A percentile compares a stretch with the other conserved stretches of the same genome.
These are phyloP conservation scores for Patella vulgata DNA, from an alignment of 1,140 invertebrate genomes.

Conservation along the genomic window DNA sequence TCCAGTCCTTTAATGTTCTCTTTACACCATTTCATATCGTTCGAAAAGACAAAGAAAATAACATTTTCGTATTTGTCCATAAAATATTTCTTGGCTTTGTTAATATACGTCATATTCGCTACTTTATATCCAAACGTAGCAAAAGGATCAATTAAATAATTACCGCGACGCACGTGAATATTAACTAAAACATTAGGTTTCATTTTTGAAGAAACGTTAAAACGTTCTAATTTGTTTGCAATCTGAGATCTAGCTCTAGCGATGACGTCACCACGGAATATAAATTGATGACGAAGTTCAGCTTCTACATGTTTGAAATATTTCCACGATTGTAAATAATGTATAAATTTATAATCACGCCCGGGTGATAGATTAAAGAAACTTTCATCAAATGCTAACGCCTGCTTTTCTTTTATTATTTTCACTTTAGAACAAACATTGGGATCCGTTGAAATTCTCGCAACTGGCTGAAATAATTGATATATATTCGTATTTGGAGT, in stretches of 20 bases:
- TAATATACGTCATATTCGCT: slow-evolving; percentile 9
- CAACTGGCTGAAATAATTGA: no score
- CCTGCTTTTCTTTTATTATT: no score
- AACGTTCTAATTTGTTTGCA: not conserved
- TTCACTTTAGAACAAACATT: no score
- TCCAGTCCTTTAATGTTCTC: slow-evolving; percentile 2
- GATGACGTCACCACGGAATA: slow-evolving; percentile 12
- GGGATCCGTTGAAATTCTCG: no score
- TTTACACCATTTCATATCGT: slow-evolving; percentile 8
- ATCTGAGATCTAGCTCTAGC: slow-evolving; percentile 5
- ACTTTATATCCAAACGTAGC: not conserved
- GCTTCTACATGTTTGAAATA: slow-evolving; percentile 24
- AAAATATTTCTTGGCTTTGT: slow-evolving; percentile 24
- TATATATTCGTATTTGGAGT: no score
- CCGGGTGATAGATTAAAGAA: no score
- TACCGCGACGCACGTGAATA: slow-evolving; percentile 31
- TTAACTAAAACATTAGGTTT: slow-evolving; percentile 16
- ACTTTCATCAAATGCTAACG: no score
- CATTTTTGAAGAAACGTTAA: not conserved
- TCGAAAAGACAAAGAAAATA: slow-evolving; percentile 11
- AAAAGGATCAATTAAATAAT: not conserved
- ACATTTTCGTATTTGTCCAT: slow-evolving; percentile 8
- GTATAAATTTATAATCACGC: slow-evolving; percentile 3
- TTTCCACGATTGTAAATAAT: slow-evolving; percentile 34
- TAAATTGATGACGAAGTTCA: slow-evolving; percentile 9